Percentiles rank a stretch among this genome's conserved stretches.
These are phyloP conservation scores for Parazoanthus darwini DNA, from an alignment of 92 coral and sea anemone genomes.

Conservation along the genomic window DNA sequence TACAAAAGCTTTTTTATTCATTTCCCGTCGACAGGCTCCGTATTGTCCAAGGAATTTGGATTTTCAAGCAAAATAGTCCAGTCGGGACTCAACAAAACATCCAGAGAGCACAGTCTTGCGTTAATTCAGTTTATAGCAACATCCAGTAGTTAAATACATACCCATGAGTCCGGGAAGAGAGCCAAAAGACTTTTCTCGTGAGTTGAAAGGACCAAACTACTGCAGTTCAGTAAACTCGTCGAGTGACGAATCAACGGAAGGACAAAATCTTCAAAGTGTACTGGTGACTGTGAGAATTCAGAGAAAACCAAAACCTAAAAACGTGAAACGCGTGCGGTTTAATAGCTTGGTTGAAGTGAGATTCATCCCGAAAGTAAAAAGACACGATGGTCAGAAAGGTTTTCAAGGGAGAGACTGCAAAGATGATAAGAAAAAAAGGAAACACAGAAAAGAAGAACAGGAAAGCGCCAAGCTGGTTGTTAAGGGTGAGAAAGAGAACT, in stretches of 20 bases:
- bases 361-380: constrained; percentile 59
- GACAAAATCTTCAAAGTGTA: constrained; percentile 55
- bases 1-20: no score
- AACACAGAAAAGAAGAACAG: constrained; percentile 5
- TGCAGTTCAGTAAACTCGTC: constrained; percentile 22
- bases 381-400: constrained; percentile 16
- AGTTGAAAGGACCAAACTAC: background rate
- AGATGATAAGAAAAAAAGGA: constrained; percentile 35
- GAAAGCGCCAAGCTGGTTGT: background rate
- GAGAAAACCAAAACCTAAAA: constrained; percentile 42
- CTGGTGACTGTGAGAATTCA: constrained; percentile 61
- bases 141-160: background rate
- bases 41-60: no score
- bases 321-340: constrained; percentile 63
- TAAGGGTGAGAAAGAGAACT: constrained; percentile 26
- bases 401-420: constrained; percentile 9
- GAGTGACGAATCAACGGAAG: constrained; percentile 44
- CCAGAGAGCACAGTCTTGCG: background rate
- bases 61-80: no score
- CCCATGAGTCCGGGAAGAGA: constrained; percentile 23
- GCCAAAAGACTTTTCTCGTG: background rate
- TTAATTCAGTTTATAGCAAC: background rate
- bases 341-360: constrained; percentile 70
- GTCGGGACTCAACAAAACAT: background rate
- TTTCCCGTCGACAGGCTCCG: no score